Conservation (phyloP, 2,113 vertebrate genomes). For the Otis tarda region DNA sequence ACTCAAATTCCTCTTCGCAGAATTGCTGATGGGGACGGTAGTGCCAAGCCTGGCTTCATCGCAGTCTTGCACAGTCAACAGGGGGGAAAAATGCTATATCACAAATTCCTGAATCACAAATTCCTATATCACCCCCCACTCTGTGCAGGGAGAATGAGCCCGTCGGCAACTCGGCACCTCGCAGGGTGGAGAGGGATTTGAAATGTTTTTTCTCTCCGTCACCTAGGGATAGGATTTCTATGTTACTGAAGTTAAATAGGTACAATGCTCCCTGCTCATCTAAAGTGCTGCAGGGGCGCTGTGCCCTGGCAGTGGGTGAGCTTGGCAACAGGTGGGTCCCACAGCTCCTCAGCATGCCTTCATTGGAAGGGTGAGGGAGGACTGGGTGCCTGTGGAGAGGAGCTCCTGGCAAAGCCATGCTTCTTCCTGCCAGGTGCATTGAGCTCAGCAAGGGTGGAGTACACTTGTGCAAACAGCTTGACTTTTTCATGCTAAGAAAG, state of each 20-base stretch:
- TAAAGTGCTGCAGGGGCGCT: neutral
- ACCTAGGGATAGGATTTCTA: neutral
- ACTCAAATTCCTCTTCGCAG: conserved; percentile 58
- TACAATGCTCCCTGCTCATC: neutral
- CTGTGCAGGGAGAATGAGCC: neutral
- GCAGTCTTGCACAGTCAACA: conserved; percentile 32
- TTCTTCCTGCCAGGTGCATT: neutral
- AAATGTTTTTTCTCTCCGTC: neutral
- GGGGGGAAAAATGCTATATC: conserved; percentile 3
- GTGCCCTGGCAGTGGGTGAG: neutral
- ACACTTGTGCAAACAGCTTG: fast-evolving
- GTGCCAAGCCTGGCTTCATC: conserved; percentile 60
- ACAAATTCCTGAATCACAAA: conserved; percentile 50
- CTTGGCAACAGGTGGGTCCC: neutral
- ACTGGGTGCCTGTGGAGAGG: neutral
- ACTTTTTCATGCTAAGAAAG: neutral
- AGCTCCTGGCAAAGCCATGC: neutral
- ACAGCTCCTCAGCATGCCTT: neutral
- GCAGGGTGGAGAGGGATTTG: neutral
- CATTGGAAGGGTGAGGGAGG: fast-evolving
- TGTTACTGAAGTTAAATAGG: neutral
- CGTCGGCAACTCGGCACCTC: fast-evolving
- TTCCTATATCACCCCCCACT: neutral
- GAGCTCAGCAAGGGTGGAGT: neutral
- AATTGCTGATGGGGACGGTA: conserved; percentile 62